Base-by-base conservation (phyloP, 92 coral and sea anemone genomes). In the Pocillopora meandrina region DNA sequence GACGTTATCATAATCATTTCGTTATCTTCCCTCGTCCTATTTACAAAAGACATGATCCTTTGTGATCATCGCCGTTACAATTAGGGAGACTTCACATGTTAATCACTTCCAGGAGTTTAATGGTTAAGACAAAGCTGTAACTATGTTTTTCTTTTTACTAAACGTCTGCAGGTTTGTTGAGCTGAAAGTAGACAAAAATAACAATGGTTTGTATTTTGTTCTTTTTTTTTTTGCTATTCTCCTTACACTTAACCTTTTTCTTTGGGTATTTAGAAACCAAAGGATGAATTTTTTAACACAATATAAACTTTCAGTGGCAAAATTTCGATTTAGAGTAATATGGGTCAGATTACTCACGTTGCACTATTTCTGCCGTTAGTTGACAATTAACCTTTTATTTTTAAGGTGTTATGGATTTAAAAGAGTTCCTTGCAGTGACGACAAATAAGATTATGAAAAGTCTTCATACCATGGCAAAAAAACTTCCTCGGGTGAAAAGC, bases 171-270 rank as follows among this genome's bases (percentile, higher is more conserved):
- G 97, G 95, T 91, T 93, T 78, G 79, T 64, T 65, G 91, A 89
- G 49, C 90, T 93, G 35, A 88, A 93, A 74, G 82, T 92, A 10
- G 97, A 93, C 83, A 90, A 90, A 59, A 93, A 93, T 56, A 77
- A 81, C 5, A 91, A 93, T 35, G 97, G 97, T 92, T 67, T 56
- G 95, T 91, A 63, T 19, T 18, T 31, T 12, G 31, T 0, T 26
- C 26, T 26, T 26, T 26, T 26, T 23, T 23, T 10, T 5, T 17
- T 59, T 31, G 56, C 36, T 59, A 58, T 59, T 16, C 19, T 20
- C 18, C 12, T 47, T 12, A 20, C 52, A 13, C 9, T 18, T 58
- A 33, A 34, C 10, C 4, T 20, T 26, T 14, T 5, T 7, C 34
- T 26, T 59, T 62, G 59, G 31, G 23, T n/a, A 33, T 35, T 60